Base-by-base conservation (phyloP, 2,888 invertebrate species). In the Lordiphosa andalusiaca region DNA sequence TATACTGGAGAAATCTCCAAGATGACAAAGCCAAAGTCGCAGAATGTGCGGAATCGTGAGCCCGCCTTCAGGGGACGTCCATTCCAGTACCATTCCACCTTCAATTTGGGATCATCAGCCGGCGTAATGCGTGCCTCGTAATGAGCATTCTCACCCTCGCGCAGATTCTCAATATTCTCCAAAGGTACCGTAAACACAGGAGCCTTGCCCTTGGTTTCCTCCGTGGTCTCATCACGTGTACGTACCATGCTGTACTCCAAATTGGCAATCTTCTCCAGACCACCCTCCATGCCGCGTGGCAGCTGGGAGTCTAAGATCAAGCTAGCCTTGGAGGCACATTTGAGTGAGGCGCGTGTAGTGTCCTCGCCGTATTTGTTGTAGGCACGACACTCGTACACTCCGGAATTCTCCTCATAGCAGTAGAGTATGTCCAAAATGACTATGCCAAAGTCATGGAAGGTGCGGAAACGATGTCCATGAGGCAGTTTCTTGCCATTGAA, bases 11-110 rank as follows among this genome's bases (percentile, higher is more conserved):
- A 96, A 80, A 99, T 98, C 92, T 99, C 98, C 70, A 99, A 91
- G 73, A 98, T 97, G 25, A 98, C 98, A 87, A 98, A 98, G 57
- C 99, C 98, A 90, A 99, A 98, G 90, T 99, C 98, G 87, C 97
- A 96, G 93, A 98, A 97, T 30, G 98, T 98, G 71, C 98, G 95
- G 91, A 98, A 97, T 74, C 98, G 92, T 7, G 97, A 96, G 57
- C 98, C 97, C 42, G 95, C 94, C 89, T 93, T 94, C 56, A 96
- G 90, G 47, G 96, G 94, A 90, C 96, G 96, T 63, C 96, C 96
- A 87, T 97, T 97, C 95, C 95, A 96, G 91, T 94, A 97, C 97
- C 97, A 97, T 91, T 97, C 97, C 67, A 97, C 94, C 90, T 94
- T 96, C 30, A 97, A 91, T 85, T 95, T 95, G 25, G 97, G 95